Percentiles rank a stretch among this genome's conserved stretches.
phyloP scores from a whole-genome alignment of 2,888 invertebrate species.

The Eupithecia tripunctaria region DNA sequence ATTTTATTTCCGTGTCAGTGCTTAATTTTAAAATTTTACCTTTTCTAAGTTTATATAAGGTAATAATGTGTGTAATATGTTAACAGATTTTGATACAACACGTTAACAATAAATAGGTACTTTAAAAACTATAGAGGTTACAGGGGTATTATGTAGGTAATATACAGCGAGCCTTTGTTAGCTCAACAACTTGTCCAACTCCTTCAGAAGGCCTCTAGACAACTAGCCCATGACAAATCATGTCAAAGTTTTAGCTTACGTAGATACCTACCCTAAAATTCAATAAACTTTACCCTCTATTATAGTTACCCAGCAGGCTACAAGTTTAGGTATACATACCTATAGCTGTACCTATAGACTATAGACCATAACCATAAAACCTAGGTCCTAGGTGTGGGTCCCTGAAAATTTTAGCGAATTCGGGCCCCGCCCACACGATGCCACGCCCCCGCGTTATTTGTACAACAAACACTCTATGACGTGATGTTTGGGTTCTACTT shows the following conservation, averaged over 20 bases:
- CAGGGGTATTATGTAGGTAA: neutral
- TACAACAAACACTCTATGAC: neutral
- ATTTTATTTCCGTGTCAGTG: too few species aligned
- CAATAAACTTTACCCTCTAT: neutral
- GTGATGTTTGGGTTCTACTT: neutral
- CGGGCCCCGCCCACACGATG: neutral
- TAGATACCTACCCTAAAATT: neutral
- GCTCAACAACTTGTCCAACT: neutral
- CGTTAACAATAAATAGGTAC: too few species aligned
- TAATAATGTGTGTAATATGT: too few species aligned
- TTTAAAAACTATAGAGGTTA: too few species aligned
- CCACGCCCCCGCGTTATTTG: neutral
- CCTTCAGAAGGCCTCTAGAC: neutral
- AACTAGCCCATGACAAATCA: neutral
- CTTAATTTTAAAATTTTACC: too few species aligned
- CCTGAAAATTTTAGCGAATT: neutral
- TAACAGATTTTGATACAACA: neutral
- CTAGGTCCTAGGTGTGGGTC: neutral
- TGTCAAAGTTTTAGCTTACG: neutral
- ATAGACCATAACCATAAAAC: too few species aligned
- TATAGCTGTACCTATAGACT: neutral
- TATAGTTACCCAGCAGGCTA: neutral
- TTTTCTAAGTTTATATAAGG: too few species aligned
- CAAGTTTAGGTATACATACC: neutral
- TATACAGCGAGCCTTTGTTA: neutral